A percentile compares a stretch with the other conserved stretches of the same genome.
Evolutionary conservation across 2,797 vertebrate genomes (phyloP).

Genomic region (Hapalemur alaotrensis): DNA sequence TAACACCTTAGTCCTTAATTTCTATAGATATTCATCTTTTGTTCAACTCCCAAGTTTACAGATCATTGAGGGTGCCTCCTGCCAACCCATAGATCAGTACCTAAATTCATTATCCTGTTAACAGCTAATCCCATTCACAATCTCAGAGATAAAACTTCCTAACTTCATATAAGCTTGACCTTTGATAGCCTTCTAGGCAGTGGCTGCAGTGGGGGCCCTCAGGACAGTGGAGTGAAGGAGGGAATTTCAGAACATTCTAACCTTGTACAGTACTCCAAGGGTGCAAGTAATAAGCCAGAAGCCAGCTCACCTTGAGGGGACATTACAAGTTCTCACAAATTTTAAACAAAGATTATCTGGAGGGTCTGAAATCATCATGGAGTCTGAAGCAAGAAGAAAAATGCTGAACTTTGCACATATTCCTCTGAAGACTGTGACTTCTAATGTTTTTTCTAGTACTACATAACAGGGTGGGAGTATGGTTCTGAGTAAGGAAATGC

Average conservation of each 20-base stretch:
- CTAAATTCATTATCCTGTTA: background rate
- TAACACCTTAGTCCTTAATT: background rate
- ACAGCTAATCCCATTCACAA: background rate
- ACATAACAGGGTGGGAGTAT: background rate
- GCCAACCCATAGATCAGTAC: background rate
- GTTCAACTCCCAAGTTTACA: background rate
- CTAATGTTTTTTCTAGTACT: background rate
- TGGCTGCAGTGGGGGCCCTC: background rate
- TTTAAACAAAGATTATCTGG: background rate
- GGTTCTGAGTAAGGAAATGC: slow-evolving; percentile 58
- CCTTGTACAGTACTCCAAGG: background rate
- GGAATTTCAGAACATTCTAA: background rate
- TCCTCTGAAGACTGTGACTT: background rate
- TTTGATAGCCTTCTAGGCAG: background rate
- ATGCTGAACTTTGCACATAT: background rate
- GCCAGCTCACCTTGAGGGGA: background rate
- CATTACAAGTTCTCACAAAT: background rate
- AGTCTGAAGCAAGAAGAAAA: slow-evolving; percentile 9
- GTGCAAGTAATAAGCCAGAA: background rate
- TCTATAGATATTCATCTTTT: background rate
- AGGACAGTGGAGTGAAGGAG: background rate
- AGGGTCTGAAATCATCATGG: background rate
- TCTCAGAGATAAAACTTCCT: background rate
- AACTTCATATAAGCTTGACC: background rate
- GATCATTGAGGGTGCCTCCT: background rate